phyloP scores from a whole-genome alignment of 2,888 invertebrate species.

The Ectemnius lituratus region DNA sequence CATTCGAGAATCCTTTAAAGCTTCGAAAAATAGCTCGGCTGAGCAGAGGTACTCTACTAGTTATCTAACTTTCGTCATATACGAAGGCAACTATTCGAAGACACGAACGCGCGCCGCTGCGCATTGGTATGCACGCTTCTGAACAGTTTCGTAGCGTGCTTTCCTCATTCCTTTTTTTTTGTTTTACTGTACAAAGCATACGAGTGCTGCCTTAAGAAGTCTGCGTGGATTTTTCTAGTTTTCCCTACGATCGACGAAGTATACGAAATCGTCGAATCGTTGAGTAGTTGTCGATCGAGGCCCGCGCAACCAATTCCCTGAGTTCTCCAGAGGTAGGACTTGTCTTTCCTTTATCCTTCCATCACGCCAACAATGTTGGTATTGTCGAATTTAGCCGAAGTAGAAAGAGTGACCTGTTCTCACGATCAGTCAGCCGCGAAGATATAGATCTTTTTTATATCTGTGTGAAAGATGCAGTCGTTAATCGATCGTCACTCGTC shows the following conservation, averaged over 20 bases:
- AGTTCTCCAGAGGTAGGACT: background rate
- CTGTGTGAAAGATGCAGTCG: too few relatives aligned
- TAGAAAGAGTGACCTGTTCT: background rate
- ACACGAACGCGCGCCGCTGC: slow-evolving; percentile 60
- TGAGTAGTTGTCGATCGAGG: background rate
- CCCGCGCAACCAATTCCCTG: slow-evolving; percentile 5
- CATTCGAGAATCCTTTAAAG: slow-evolving; percentile 44
- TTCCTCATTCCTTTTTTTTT: background rate
- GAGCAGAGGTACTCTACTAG: slow-evolving; percentile 42
- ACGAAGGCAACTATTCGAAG: slow-evolving; percentile 72
- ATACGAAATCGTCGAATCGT: background rate
- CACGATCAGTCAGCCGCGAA: too few relatives aligned
- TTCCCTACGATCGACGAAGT: background rate
- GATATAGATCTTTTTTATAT: too few relatives aligned
- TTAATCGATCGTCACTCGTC: too few relatives aligned
- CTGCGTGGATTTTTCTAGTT: background rate
- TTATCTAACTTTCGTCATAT: slow-evolving; percentile 56
- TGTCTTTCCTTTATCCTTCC: background rate
- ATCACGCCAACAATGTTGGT: background rate
- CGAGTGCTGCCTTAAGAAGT: background rate
- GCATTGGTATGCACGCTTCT: slow-evolving; percentile 19
- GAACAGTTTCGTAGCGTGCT: slow-evolving; percentile 1
- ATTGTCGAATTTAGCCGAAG: background rate
- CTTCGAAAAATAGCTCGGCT: slow-evolving; percentile 63
- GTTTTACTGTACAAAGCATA: background rate